Percentiles rank a stretch among this genome's conserved stretches.
phyloP scores from a whole-genome alignment of 2,888 invertebrate genomes.

The Aethes cnicana region DNA sequence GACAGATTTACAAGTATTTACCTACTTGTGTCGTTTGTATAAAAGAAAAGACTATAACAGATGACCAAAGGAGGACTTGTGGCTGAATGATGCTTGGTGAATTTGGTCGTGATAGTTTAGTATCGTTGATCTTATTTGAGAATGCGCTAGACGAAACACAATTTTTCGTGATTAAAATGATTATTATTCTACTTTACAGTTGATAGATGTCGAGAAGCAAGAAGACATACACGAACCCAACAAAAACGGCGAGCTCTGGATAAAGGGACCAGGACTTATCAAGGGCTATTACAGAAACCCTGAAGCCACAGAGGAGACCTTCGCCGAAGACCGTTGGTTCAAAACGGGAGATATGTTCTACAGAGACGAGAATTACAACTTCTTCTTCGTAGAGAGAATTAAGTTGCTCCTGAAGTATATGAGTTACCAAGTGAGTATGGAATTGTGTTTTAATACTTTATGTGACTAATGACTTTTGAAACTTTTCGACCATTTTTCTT shows the following conservation, averaged over 20 bases:
- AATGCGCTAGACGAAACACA: too few relatives aligned
- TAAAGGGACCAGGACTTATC: constrained; percentile 70
- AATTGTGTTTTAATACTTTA: neutral
- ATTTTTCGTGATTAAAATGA: too few relatives aligned
- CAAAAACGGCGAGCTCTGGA: constrained; percentile 73
- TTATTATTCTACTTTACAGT: constrained; percentile 49
- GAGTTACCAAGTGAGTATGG: constrained; percentile 63
- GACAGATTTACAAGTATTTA: too few relatives aligned
- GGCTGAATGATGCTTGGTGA: too few relatives aligned
- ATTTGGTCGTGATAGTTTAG: too few relatives aligned
- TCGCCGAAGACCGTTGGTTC: constrained; percentile 71
- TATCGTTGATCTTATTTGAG: too few relatives aligned
- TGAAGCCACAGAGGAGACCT: constrained; percentile 62
- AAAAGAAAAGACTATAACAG: too few relatives aligned
- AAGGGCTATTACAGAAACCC: constrained; percentile 73
- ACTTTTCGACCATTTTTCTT: too few relatives aligned
- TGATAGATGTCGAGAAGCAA: constrained; percentile 67
- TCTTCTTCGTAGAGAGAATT: constrained; percentile 73
- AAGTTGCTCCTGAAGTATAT: constrained; percentile 78
- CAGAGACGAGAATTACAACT: constrained; percentile 73
- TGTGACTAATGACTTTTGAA: too few relatives aligned
- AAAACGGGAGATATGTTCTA: constrained; percentile 78
- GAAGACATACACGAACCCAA: constrained; percentile 67
- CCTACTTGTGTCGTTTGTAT: too few relatives aligned
- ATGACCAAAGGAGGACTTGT: too few relatives aligned